Base-by-base conservation (phyloP, 2,888 invertebrate species). In the Cylloceria caligata region DNA sequence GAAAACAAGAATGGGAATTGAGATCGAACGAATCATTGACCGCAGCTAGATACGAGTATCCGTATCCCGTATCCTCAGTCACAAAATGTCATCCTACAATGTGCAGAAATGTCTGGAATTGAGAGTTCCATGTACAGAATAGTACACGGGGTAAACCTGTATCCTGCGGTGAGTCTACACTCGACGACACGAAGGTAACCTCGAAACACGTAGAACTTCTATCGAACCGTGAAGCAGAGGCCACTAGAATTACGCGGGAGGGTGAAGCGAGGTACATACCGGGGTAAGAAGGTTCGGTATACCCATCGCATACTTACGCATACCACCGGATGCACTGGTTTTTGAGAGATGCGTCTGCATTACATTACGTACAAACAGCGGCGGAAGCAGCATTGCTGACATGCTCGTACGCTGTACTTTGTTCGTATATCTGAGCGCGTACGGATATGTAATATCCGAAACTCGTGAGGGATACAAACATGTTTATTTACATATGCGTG, bases 271-370 rank as follows among this genome's bases (percentile, higher is more conserved):
- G 57, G 34, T 34, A n/a, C 57, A 30, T 67, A 45, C 9, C 13
- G 57, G 27, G 21, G 74, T 24, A 67, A 65, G 45, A n/a, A 42
- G 57, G 49, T 49, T 64, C 24, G 24, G 57, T 55, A 34, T 11
- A 57, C 19, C 13, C 24, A 39, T 27, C 21, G 45, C 39, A 52
- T 30, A 62, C 62, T 69, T 27, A 30, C 52, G 68, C 62, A 69
- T 69, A 76, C 47, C 49, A 52, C 19, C 34, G 62, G 47, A 76
- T 69, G 62, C 24, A 47, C 27, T 11, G 47, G 49, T 52, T 69
- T 60, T 69, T 49, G 62, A 69, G 62, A 69, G 49, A 30, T 69
- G 27, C 76, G 69, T 68, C 49, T 76, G 67, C 67, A 47, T 75
- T 36, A 68, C 57, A 76, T 76, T 49, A 52, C 27, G 21, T 16